Evolutionary conservation across 1,140 invertebrate genomes (phyloP), one percentile per base, ranked within the genome.

Genomic region (Drosophila biarmipes): DNA sequence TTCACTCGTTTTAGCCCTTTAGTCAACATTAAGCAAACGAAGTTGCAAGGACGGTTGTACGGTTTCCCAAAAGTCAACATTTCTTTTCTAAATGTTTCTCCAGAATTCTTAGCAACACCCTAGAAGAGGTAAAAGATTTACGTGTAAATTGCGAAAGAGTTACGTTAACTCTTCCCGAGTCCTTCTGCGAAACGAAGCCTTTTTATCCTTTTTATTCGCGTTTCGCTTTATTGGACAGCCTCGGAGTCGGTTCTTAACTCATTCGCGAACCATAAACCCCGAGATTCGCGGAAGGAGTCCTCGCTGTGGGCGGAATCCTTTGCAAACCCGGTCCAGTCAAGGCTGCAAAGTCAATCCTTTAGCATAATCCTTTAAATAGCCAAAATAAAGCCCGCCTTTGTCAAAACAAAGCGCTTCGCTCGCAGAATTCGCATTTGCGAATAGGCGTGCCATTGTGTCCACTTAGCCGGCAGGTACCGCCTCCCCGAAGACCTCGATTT

Each of bases 281-380:
- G 40, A 52, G 51, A 84, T 87, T 87, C 82, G 71, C 66, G 62
- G 82, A 87, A 87, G 54, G 49, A 40, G 42, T 58, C 58, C 51
- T 49, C 62, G 67, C 68, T 79, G 84, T 82, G 58, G 78, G 84
- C 84, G 82, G 72, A 68, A 62, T 71, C 74, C 45, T 61, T 48
- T 71, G 57, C 57, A 29, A 59, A 37, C 61, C 64, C 37, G 48
- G 45, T 45, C 55, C 72, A 84, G 73, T 90, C 89, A 90, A 90
- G 89, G 89, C 59, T 84, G 61, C 56, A 74, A 90, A 90, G 89
- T 90, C 82, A 90, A 90, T 90, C 89, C 89, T 90, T 90, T 90
- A 85, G 89, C 89, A 80, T 90, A 90, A 90, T 90, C 89, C 89
- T 90, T 90, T 90, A 90, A 90, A 90, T 90, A 87, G 81, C 67